Percentiles rank a stretch among this genome's conserved stretches.
These are phyloP conservation scores for Cremastobaeus sp. DNA, from an alignment of 2,888 invertebrate species.

Conservation along the genomic window DNA sequence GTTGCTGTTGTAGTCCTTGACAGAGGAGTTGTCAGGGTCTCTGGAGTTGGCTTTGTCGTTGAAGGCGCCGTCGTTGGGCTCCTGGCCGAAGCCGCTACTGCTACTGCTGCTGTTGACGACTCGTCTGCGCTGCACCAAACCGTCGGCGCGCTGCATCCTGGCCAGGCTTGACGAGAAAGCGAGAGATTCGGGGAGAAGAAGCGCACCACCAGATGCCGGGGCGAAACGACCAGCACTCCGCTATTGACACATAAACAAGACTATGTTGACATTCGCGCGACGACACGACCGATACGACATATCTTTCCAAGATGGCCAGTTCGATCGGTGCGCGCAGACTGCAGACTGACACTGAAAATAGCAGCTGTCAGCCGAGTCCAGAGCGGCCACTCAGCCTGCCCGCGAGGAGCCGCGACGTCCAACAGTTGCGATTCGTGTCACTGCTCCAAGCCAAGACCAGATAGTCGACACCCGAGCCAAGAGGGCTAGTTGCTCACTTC, in stretches of 20 bases:
- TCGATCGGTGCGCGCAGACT: constrained; percentile 10
- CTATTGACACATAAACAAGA: constrained; percentile 44
- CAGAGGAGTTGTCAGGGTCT: constrained; percentile 71
- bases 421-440: too few species aligned
- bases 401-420: too few species aligned
- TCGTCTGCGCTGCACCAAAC: constrained; percentile 94
- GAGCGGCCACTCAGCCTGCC: too few species aligned
- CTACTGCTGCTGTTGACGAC: constrained; percentile 80
- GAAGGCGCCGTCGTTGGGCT: constrained; percentile 80
- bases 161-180: not conserved
- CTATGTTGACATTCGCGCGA: constrained; percentile 55
- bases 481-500: too few species aligned
- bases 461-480: too few species aligned
- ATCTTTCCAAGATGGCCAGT: constrained; percentile 58
- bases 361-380: not conserved
- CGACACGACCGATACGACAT: constrained; percentile 53
- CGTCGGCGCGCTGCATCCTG: constrained; percentile 92
- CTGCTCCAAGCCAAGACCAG: too few species aligned
- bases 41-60: constrained; percentile 80
- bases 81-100: constrained; percentile 82
- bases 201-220: not conserved
- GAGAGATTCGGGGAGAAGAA: too few species aligned
- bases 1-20: constrained; percentile 83
- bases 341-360: not conserved
- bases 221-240: constrained; percentile 10